These are phyloP conservation scores for Platyrinchus mystaceus DNA, from an alignment of 2,797 vertebrate genomes.

Conservation along the genomic window DNA sequence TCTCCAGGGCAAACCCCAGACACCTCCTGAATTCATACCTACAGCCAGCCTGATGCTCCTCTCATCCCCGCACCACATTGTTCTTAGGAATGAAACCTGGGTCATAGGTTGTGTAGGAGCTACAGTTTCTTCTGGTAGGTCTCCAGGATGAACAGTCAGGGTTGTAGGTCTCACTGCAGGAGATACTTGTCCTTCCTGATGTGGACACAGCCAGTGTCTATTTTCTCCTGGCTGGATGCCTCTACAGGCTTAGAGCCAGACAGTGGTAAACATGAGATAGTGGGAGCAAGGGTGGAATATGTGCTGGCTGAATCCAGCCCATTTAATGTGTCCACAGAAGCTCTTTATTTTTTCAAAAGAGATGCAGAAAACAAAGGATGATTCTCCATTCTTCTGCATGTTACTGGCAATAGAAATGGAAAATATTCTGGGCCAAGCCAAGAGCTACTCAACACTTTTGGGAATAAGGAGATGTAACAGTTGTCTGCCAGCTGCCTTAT, in stretches of 20 bases:
- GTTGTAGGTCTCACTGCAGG: not conserved
- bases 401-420: conserved; percentile 18
- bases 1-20: not conserved
- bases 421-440: not conserved
- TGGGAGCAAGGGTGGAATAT: not conserved
- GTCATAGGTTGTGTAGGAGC: not conserved
- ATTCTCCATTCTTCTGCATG: not conserved
- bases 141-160: not conserved
- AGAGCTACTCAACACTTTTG: not conserved
- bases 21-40: not conserved
- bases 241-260: not conserved
- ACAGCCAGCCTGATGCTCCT: not conserved
- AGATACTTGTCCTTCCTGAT: not conserved
- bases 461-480: not conserved
- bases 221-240: not conserved
- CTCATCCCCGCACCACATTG: accelerated
- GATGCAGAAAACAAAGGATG: not conserved
- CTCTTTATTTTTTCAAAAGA: not conserved
- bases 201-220: not conserved
- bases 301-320: not conserved
- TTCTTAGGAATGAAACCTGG: not conserved
- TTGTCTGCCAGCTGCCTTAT: conserved; percentile 8
- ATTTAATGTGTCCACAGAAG: conserved; percentile 7
- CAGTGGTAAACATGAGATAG: not conserved
- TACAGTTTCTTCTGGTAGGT: not conserved